Conservation (phyloP, 30 jellyfish, hydroid and myxozoan species). For the Pseudorhiza aurosa region DNA sequence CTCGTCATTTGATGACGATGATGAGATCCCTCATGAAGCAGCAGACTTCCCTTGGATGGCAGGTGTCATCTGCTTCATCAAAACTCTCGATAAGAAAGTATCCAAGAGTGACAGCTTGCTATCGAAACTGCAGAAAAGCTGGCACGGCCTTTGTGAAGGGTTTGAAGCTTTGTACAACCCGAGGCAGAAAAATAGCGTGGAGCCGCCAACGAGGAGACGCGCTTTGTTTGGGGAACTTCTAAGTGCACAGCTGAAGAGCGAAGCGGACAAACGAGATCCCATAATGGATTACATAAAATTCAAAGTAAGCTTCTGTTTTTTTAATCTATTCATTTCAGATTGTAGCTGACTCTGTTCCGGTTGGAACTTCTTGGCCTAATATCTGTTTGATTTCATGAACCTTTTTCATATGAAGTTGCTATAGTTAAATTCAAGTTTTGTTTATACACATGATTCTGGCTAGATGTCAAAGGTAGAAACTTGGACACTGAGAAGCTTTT, state of each 20-base stretch:
- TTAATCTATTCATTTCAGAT: too few relatives aligned
- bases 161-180: slow-evolving; percentile 56
- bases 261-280: slow-evolving; percentile 16
- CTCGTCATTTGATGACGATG: slow-evolving; percentile 70
- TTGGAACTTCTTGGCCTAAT: too few relatives aligned
- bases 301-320: too few relatives aligned
- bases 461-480: too few relatives aligned
- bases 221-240: slow-evolving; percentile 24
- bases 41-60: slow-evolving; percentile 80
- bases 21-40: slow-evolving; percentile 69
- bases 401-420: too few relatives aligned
- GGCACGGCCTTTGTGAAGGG: slow-evolving; percentile 61
- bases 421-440: too few relatives aligned
- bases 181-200: neutral
- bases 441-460: too few relatives aligned
- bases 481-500: too few relatives aligned
- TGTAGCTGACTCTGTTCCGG: too few relatives aligned
- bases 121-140: slow-evolving; percentile 47
- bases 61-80: slow-evolving; percentile 47
- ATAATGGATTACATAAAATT: slow-evolving; percentile 31
- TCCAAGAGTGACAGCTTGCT: slow-evolving; percentile 1
- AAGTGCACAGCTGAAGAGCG: neutral
- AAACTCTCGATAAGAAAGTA: slow-evolving; percentile 23
- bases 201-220: slow-evolving; percentile 10
- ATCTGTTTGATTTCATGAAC: too few relatives aligned